These are phyloP conservation scores for Ormyrus rosae DNA, from an alignment of 2,888 invertebrate species.

Conservation along the genomic window DNA sequence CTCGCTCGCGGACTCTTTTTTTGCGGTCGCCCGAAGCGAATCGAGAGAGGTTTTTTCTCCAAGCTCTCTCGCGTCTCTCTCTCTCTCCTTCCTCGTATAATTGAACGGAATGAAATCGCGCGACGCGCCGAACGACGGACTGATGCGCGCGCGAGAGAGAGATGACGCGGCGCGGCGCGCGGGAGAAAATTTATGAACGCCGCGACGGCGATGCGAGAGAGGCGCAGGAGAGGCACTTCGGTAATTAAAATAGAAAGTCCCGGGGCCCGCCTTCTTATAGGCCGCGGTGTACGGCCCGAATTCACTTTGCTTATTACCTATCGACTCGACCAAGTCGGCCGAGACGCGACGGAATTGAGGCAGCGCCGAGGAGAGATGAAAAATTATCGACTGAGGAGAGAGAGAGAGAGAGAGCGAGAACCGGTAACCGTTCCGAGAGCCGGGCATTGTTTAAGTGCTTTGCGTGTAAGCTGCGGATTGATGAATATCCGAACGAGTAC, in stretches of 20 bases:
- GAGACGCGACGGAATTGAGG: slow-evolving; percentile 6
- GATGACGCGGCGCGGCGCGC: neutral
- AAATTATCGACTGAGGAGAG: slow-evolving; percentile 15
- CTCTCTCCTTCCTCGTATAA: slow-evolving; percentile 34
- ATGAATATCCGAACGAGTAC: slow-evolving; percentile 15
- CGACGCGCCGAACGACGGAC: neutral
- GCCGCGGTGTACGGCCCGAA: neutral
- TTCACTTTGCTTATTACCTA: slow-evolving; percentile 27
- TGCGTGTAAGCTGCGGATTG: neutral
- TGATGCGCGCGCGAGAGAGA: neutral
- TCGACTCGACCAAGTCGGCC: neutral
- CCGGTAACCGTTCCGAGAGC: neutral
- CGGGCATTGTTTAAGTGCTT: slow-evolving; percentile 29
- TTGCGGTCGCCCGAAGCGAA: slow-evolving; percentile 54
- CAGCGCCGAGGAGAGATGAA: slow-evolving; percentile 28
- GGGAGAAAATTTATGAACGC: slow-evolving; percentile 40
- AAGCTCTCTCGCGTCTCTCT: slow-evolving; percentile 8
- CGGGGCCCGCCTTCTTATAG: slow-evolving; percentile 8
- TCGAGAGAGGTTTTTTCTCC: slow-evolving; percentile 35
- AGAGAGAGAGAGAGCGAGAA: neutral
- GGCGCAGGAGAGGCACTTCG: slow-evolving; percentile 31
- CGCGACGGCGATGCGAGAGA: neutral
- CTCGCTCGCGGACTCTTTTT: slow-evolving; percentile 25
- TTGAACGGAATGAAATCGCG: slow-evolving; percentile 50
- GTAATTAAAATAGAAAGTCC: slow-evolving; percentile 47